Base-by-base conservation (phyloP, 2,797 vertebrate genomes). In the Gymnodraco acuticeps region DNA sequence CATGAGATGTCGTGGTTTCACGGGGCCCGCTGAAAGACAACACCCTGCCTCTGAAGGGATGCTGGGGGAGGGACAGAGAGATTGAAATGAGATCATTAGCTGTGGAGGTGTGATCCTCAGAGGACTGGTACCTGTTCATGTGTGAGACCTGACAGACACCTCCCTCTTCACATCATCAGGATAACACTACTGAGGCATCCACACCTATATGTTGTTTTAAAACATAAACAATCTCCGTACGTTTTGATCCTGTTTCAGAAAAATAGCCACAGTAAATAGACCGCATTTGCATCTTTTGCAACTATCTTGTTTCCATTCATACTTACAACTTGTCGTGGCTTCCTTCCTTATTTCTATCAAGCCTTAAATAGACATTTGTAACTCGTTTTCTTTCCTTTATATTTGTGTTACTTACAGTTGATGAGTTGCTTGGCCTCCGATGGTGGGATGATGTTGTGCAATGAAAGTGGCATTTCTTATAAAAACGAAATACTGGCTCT, bases 131-230 rank as follows among this genome's bases (percentile, higher is more conserved):
- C 47, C 66, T 75, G 43, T 71, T 50, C 33, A 87, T 56, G 88
- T 87, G 91, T 86, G 65, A 93, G 89, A 92, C 91, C 31, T 69
- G 72, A 8, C 4, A 43, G 27, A 23, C 59, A 73, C 1, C 63
- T 70, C 41, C 27, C 9, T 16, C 0, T 47, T 68, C 10, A 64
- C 17, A 48, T 31, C 9, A 12, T 33, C n/a, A 47, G 31, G 50
- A 47, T 2, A 10, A 17, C 4, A 50, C 41, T 20, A 51, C 14
- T 23, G 60, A 38, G 7, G 33, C 33, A 8, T 38, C 33, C 8
- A 9, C 27, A 27, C 27, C 33, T 38, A 38, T 38, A 38, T 38
- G 33, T 38, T 38, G 33, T 27, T 27, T 27, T 27, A 27, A 27
- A 27, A 27, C 27, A 27, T 27, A 27, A 27, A 27, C 27, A 27